Percentiles rank a stretch among this genome's conserved stretches.
Conservation (phyloP, 30 jellyfish, hydroid and myxozoan species). For the Mastigias papua region DNA sequence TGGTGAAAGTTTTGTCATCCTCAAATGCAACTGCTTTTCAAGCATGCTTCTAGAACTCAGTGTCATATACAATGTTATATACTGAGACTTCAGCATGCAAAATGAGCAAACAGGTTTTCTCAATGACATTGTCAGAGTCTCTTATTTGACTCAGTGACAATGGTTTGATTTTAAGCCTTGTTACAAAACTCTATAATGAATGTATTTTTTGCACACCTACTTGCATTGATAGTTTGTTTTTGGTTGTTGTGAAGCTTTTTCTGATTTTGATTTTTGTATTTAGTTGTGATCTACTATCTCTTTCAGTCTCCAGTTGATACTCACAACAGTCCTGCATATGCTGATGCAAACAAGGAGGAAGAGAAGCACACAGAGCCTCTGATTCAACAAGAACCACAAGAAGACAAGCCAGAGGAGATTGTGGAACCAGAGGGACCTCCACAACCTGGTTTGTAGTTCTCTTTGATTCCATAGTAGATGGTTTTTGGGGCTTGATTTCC, state of each 20-base stretch:
- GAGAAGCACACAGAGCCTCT: conserved; percentile 57
- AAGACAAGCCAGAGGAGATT: conserved; percentile 42
- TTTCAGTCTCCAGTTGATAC: conserved; percentile 11
- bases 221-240: no score
- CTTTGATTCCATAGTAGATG: background rate
- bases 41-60: conserved; percentile 50
- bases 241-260: no score
- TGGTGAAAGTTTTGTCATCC: no score
- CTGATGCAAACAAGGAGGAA: conserved; percentile 61
- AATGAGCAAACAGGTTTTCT: conserved; percentile 58
- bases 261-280: no score
- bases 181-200: background rate
- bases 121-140: conserved; percentile 65
- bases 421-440: conserved; percentile 83
- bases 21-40: no score
- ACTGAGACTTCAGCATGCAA: conserved; percentile 72
- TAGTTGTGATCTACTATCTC: no score
- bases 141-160: conserved; percentile 27
- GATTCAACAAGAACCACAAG: conserved; percentile 35
- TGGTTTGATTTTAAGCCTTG: conserved; percentile 79
- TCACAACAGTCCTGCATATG: background rate
- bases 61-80: conserved; percentile 30
- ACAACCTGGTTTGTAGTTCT: conserved; percentile 60
- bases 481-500: background rate
- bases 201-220: background rate